Evolutionary conservation across 2,888 invertebrate genomes (phyloP), one percentile per base, ranked within the genome.

Genomic region (Xylophagus ater): DNA sequence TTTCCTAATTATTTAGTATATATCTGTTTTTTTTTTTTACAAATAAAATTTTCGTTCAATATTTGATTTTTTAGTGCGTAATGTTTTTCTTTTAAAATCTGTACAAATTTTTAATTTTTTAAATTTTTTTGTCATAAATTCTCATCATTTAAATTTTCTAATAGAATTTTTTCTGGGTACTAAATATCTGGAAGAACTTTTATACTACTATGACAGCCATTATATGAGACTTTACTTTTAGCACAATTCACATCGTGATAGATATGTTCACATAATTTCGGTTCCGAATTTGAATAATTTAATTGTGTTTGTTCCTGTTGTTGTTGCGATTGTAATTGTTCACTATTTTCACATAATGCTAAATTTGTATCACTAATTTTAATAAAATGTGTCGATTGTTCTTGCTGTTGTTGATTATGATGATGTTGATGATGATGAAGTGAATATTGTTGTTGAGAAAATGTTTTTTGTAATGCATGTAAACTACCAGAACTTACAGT

Each of bases 401-500:
- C n/a, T 12, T 24, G n/a, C 12, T 12, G 43, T 26, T 28, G 43
- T 31, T 28, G 37, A 35, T 26, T 24, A 13, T 35, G 42, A 30
- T 45, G 44, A 34, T 49, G 49, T 21, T 49, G 45, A 23, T 17
- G 20, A 25, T 35, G 26, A 9, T 31, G 20, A 7, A 18, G 17
- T 24, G 23, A 9, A 7, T 21, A 9, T 9, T 21, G 21, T 21
- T 21, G 21, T 41, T 58, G 57, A 4, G 57, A 57, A 39, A 58
- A 58, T 12, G 52, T 56, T 48, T 62, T 63, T 53, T 77, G 77
- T 47, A 78, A 69, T 20, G 79, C 79, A 53, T 82, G 82, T 30
- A 84, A 67, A 34, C 82, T 83, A 41, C 73, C 77, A 2, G 81
- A 80, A 30, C 82, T 82, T 7, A 83, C 75, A 1, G 83, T 82